A percentile compares a stretch with the other conserved stretches of the same genome.
Conservation (phyloP, 2,888 invertebrate species). For the Dolichomitus sp. region DNA sequence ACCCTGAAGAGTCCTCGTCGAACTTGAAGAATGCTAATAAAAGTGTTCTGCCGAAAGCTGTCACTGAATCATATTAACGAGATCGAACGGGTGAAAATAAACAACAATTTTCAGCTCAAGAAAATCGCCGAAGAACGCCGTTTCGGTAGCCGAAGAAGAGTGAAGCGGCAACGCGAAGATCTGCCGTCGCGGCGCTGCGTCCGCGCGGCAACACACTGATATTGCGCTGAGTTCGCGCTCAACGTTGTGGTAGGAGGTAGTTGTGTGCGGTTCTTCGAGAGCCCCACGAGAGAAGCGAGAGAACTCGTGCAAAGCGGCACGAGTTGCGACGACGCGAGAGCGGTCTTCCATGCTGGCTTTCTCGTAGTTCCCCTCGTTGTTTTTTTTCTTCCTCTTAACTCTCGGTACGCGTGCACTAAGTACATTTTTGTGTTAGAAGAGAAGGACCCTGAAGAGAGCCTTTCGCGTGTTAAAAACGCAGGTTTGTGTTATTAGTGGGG, state of each 20-base stretch:
- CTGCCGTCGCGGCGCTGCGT: conserved; percentile 62
- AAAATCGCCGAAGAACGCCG: conserved; percentile 37
- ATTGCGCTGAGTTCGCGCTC: not conserved
- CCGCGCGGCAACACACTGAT: conserved; percentile 63
- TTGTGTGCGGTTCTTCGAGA: conserved; percentile 15
- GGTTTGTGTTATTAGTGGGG: not conserved
- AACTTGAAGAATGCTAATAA: conserved; percentile 62
- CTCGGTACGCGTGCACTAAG: not conserved
- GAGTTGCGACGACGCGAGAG: conserved; percentile 19
- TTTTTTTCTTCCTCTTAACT: not conserved
- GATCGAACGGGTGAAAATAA: conserved; percentile 6
- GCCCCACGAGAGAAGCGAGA: conserved; percentile 24
- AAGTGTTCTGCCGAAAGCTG: conserved; percentile 28
- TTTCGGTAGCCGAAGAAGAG: conserved; percentile 46
- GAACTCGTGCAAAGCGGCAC: conserved; percentile 38
- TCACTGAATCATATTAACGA: conserved; percentile 10
- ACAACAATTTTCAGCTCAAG: conserved; percentile 20
- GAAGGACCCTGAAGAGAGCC: not conserved
- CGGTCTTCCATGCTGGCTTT: conserved; percentile 9
- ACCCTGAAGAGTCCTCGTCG: not conserved
- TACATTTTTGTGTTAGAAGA: not conserved
- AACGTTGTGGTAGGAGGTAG: not conserved
- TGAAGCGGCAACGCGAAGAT: conserved; percentile 57
- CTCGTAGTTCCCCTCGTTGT: not conserved
- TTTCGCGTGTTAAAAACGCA: not conserved